A percentile compares a stretch with the other conserved stretches of the same genome.
Conservation (phyloP, 2,113 vertebrate species). For the Mobula hypostoma region DNA sequence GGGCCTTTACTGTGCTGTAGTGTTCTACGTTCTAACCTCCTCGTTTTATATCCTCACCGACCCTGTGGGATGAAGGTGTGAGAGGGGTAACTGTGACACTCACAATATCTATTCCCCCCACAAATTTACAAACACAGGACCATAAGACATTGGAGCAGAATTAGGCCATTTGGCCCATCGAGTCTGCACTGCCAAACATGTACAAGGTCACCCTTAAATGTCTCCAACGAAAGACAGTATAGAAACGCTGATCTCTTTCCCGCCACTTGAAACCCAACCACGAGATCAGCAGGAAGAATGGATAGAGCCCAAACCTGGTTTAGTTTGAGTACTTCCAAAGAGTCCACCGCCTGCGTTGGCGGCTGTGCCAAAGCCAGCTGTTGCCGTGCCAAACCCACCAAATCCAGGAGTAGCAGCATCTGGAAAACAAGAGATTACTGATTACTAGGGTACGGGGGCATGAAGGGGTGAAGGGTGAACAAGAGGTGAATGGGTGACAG, state of each 20-base stretch:
- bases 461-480: too few species aligned
- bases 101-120: too few species aligned
- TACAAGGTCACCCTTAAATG: too few species aligned
- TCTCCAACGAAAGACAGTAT: neutral
- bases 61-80: too few species aligned
- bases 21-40: too few species aligned
- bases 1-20: too few species aligned
- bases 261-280: neutral
- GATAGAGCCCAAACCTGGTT: slow-evolving; percentile 68
- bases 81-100: too few species aligned
- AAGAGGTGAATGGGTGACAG: neutral
- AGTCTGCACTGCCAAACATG: too few species aligned
- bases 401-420: slow-evolving; percentile 51
- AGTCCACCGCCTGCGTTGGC: slow-evolving; percentile 70
- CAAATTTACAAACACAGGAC: too few species aligned
- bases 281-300: neutral
- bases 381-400: slow-evolving; percentile 67
- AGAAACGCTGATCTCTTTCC: neutral
- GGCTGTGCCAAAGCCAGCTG: slow-evolving; percentile 75
- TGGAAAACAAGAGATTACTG: slow-evolving; percentile 47
- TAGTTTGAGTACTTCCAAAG: slow-evolving; percentile 78
- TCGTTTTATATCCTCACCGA: too few species aligned
- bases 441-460: neutral
- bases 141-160: too few species aligned
- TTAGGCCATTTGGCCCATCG: too few species aligned